Evolutionary conservation across 2,888 invertebrate genomes (phyloP), one percentile per base, ranked within the genome.

Genomic region (Liopterus haemorrhoidalis): DNA sequence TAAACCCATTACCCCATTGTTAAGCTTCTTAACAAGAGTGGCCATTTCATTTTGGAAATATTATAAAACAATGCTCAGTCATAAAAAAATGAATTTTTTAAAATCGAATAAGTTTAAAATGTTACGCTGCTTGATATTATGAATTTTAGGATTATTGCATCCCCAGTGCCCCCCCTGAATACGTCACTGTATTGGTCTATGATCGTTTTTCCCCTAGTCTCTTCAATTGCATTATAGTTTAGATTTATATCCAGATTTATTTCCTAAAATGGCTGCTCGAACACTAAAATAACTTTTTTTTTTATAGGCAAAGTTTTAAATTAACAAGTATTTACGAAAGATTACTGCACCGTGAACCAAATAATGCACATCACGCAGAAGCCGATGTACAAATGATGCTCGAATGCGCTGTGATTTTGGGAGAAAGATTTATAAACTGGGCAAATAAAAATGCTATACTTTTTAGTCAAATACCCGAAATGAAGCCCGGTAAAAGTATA

Each of bases 381-480:
- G 72, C 64, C 1, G 86, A 87, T 63, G 81, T 81, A 21, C 51
- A 73, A 2, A 76, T 76, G 69, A 65, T 86, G 37, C 59, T 82
- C 8, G 70, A 76, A 51, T 78, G 83, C 59, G 76, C 79, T 3
- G 65, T 74, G 16, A 70, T 72, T 5, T 65, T 74, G 33, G 75
- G 76, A 36, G 60, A 73, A 4, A 64, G 70, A 25, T 84, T 85
- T 62, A 53, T 80, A 1, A 62, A 70, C 1, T 82, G 79, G 74
- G 63, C 70, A 3, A 70, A 73, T 49, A 21, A 33, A 3, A 65
- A 70, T 53, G 67, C 69, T 6, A 54, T 54, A 27, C 61, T 60
- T 18, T 66, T 73, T 44, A 57, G 52, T 30, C 57, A 60, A 46
- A 57, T 67, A 30, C 59, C 61, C 24, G 52, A 53, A 52, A 59